Base-by-base conservation (phyloP, 2,797 vertebrate genomes). In the Lepus oiostolus region DNA sequence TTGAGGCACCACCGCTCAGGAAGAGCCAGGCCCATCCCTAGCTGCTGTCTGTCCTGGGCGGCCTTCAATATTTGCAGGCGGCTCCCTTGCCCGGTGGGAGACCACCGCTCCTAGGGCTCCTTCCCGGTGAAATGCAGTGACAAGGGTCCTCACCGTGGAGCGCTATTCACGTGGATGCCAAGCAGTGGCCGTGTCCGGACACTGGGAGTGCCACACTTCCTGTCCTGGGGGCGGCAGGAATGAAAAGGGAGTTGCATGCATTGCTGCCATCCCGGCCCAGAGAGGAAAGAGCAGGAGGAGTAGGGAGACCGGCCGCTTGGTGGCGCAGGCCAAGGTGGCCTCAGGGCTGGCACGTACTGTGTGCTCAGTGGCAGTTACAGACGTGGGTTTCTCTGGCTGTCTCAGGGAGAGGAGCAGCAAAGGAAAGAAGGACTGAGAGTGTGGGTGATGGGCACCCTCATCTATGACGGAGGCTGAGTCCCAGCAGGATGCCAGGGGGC, bases 41-140 rank as follows among this genome's bases (percentile, higher is more conserved):
- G n/a, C 16, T 8, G 9, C 72, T 30, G 28, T 68, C 22, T 7
- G 3, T 19, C 0, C 1, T 14, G n/a, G 7, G 58, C 1, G 30
- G 14, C 11, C 67, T 38, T 71, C 5, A 0, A 26, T 42, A 26
- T 13, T 2, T 77, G 68, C 21, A 4, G 35, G 68, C 30, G 38
- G 32, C 58, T 62, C 14, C 4, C 12, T 16, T 12, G 58, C 21
- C 35, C 28, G 9, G 47, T 32, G 38, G 76, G 76, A 35, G 84
- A 35, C 65, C 54, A 3, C 32, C 10, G n/a, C 26, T 38, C 8
- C 24, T 16, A 2, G 1, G 62, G 71, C 8, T 82, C 47, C 54
- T 60, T 47, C 22, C 24, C 28, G 47, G 26, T 47, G 38, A 82
- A 58, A 65, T 4, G 13, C 22, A 54, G 63, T 74, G 62, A 60